Percentiles rank a stretch among this genome's conserved stretches.
Evolutionary conservation across 1,140 invertebrate species (phyloP).

Genomic region (Latrodectus geometricus): DNA sequence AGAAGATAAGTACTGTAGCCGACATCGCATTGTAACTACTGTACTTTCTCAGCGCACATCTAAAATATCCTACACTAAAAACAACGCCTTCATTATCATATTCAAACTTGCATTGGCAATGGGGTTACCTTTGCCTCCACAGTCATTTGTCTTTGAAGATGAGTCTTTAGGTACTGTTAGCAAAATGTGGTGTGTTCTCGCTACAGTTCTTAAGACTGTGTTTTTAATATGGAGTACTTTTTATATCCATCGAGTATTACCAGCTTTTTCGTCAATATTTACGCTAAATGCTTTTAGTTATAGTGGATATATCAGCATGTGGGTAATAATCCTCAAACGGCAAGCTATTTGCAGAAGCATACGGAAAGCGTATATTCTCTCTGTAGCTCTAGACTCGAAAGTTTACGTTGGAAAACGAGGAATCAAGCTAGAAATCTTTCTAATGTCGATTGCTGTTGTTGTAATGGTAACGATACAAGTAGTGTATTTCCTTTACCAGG

Average conservation of each 20-base stretch:
- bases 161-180: not conserved
- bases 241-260: not conserved
- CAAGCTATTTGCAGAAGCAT: not conserved
- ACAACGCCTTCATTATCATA: slow-evolving; percentile 12
- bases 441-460: not conserved
- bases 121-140: slow-evolving; percentile 11
- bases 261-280: not conserved
- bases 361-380: not conserved
- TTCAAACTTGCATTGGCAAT: not conserved
- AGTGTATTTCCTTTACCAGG: slow-evolving; percentile 10
- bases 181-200: slow-evolving; percentile 14
- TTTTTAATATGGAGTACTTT: not conserved
- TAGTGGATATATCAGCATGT: slow-evolving; percentile 29
- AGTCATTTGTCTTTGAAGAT: not conserved
- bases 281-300: not conserved
- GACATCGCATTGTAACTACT: no score
- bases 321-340: not conserved
- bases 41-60: no score
- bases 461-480: not conserved
- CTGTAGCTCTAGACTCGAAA: not conserved
- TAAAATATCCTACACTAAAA: not conserved
- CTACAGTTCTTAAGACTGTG: not conserved
- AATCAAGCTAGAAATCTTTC: slow-evolving; percentile 3
- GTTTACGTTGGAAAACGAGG: not conserved
- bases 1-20: no score